Evolutionary conservation across 2,113 vertebrate genomes (phyloP).

Genomic region (Odontophorus gujanensis): DNA sequence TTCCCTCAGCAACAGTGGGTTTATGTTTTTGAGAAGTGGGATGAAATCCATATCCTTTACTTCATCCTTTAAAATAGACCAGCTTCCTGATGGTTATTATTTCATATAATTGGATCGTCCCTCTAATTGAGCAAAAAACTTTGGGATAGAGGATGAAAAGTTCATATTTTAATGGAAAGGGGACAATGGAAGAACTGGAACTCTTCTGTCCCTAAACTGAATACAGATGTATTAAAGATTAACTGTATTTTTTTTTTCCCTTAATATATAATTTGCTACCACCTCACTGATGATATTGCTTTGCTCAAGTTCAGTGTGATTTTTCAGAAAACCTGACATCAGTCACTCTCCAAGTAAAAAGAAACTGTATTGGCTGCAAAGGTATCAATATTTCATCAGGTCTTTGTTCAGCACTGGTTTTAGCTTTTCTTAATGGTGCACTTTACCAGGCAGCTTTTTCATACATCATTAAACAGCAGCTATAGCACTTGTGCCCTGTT

Average conservation of each 20-base stretch:
- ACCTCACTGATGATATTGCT: neutral
- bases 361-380: slow-evolving; percentile 65
- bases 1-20: neutral
- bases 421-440: slow-evolving; percentile 89
- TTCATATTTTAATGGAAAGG: neutral
- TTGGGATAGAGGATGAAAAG: neutral
- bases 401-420: slow-evolving; percentile 75
- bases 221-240: neutral
- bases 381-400: slow-evolving; percentile 79
- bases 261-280: neutral
- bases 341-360: slow-evolving; percentile 61
- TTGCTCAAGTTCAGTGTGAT: slow-evolving; percentile 24
- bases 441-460: slow-evolving; percentile 87
- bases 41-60: neutral
- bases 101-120: neutral
- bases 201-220: neutral
- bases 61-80: neutral
- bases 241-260: neutral
- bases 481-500: slow-evolving; percentile 69
- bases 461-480: slow-evolving; percentile 90
- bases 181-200: slow-evolving; percentile 4
- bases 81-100: neutral
- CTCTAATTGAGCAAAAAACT: neutral
- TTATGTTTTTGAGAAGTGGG: neutral
- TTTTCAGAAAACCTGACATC: slow-evolving; percentile 20